Conservation (phyloP, 2,797 vertebrate species). For the Triplophysa yarkandensis region DNA sequence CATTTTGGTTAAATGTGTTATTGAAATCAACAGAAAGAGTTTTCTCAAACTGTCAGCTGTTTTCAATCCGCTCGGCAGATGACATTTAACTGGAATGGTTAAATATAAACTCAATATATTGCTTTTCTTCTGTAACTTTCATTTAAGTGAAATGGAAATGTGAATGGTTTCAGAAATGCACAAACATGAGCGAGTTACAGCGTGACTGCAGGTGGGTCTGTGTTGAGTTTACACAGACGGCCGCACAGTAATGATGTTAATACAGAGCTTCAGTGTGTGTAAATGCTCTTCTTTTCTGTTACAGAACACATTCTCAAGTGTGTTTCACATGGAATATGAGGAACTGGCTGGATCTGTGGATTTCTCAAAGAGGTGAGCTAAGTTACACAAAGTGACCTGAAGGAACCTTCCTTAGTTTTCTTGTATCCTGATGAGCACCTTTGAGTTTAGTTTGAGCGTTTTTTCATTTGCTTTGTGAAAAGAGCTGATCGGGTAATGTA, state of each 20-base stretch:
- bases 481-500: background rate
- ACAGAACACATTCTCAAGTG: constrained; percentile 94
- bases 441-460: background rate
- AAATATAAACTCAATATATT: constrained; percentile 69
- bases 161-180: constrained; percentile 45
- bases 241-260: constrained; percentile 55
- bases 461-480: background rate
- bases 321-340: constrained; percentile 95
- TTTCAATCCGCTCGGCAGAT: constrained; percentile 70
- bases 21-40: background rate
- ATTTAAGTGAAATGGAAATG: constrained; percentile 55
- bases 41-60: constrained; percentile 48
- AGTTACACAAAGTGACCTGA: background rate
- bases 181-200: constrained; percentile 21
- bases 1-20: background rate
- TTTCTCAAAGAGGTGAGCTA: constrained; percentile 79
- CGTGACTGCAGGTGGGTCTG: constrained; percentile 32
- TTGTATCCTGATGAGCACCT: background rate
- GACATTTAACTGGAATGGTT: constrained; percentile 65
- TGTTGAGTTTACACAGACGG: constrained; percentile 36
- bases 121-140: constrained; percentile 55
- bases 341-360: constrained; percentile 78
- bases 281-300: constrained; percentile 54
- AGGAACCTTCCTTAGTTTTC: background rate
- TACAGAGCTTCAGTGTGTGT: constrained; percentile 8